Conservation (phyloP, 2,113 vertebrate genomes). For the Hippopotamus amphibius region DNA sequence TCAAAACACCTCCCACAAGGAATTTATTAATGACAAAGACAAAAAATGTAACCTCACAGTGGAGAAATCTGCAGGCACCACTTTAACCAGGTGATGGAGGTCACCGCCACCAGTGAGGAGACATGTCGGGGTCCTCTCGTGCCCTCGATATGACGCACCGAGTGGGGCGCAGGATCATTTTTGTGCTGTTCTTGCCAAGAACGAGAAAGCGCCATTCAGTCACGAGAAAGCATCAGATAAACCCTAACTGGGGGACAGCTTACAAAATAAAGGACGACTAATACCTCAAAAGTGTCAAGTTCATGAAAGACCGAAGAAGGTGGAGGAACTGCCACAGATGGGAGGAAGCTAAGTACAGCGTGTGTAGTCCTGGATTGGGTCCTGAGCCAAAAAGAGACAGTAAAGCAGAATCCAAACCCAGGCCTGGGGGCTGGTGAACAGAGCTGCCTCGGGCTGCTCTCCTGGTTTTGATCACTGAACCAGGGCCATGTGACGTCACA, state of each 20-base stretch:
- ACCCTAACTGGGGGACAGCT: background rate
- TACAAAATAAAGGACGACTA: background rate
- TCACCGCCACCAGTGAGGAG: background rate
- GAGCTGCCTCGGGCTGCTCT: background rate
- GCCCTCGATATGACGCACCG: fast-evolving
- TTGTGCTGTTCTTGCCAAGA: background rate
- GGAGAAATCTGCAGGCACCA: background rate
- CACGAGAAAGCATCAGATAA: background rate
- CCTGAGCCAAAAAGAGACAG: background rate
- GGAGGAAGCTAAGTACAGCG: background rate
- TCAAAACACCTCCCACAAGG: background rate
- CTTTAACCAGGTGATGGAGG: background rate
- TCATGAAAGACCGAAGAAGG: background rate
- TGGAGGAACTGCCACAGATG: too few relatives aligned
- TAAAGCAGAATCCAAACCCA: background rate
- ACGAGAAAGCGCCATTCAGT: background rate
- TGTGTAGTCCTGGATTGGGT: background rate
- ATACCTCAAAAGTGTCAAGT: background rate
- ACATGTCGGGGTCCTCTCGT: background rate
- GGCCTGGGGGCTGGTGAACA: too few relatives aligned
- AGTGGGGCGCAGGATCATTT: background rate
- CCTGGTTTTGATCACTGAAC: background rate
- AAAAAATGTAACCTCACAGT: background rate
- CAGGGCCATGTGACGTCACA: background rate
- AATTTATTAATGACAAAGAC: background rate